A percentile compares a stretch with the other conserved stretches of the same genome.
phyloP scores from a whole-genome alignment of 2,113 vertebrate genomes.

The Percina caprodes region DNA sequence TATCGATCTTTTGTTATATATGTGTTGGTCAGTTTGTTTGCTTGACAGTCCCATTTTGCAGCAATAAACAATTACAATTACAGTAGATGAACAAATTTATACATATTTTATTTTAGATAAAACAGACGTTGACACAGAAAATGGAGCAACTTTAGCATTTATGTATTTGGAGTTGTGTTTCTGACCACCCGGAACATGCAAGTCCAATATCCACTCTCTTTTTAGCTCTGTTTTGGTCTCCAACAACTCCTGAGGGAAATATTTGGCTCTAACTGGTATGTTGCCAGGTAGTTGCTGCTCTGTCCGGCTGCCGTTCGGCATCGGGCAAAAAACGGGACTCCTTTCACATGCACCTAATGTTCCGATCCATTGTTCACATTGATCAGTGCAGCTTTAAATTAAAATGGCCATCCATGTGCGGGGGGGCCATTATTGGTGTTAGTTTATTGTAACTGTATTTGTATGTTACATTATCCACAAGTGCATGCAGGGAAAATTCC shows the following conservation, averaged over 20 bases:
- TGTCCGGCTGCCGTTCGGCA: too few relatives aligned
- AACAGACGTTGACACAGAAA: too few relatives aligned
- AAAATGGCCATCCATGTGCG: neutral
- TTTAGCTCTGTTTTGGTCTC: constrained; percentile 1
- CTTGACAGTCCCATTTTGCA: too few relatives aligned
- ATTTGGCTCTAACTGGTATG: neutral
- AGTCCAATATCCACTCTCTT: neutral
- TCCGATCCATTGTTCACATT: neutral
- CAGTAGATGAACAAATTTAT: too few relatives aligned
- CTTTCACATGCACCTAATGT: neutral
- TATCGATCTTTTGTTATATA: too few relatives aligned
- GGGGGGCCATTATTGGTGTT: neutral
- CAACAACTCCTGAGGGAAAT: neutral
- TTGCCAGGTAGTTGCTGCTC: neutral
- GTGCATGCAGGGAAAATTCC: neutral
- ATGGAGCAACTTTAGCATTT: neutral
- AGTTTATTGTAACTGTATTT: neutral
- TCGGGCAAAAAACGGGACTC: neutral
- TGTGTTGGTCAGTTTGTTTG: too few relatives aligned
- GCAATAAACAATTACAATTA: fast-evolving
- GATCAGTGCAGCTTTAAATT: neutral
- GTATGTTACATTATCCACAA: neutral
- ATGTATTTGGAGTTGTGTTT: neutral
- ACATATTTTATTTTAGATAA: too few relatives aligned
- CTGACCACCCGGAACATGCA: neutral